Percentiles rank a stretch among this genome's conserved stretches.
Evolutionary conservation across 2,888 invertebrate genomes (phyloP).

Genomic region (Zaprionus lineosus): DNA sequence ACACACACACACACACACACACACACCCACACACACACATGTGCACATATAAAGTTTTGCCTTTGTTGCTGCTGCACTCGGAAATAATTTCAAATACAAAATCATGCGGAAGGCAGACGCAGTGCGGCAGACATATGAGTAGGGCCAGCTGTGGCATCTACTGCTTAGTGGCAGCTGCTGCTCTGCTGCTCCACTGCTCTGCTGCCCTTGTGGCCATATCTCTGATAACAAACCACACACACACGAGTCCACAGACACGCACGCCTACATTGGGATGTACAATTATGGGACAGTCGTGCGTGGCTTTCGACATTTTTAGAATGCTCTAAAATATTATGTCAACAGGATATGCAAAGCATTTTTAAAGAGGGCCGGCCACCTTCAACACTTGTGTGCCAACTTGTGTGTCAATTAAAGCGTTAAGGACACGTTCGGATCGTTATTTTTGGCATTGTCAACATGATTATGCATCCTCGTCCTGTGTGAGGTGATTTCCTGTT

Average conservation of each 20-base stretch:
- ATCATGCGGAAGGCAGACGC: conserved; percentile 73
- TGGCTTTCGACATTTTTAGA: conserved; percentile 40
- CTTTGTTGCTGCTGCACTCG: conserved; percentile 43
- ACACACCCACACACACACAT: not conserved
- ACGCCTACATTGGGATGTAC: conserved; percentile 7
- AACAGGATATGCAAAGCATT: conserved; percentile 45
- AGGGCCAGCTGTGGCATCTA: conserved; percentile 25
- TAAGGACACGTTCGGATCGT: conserved; percentile 57
- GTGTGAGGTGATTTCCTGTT: conserved; percentile 52
- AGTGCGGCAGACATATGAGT: conserved; percentile 57
- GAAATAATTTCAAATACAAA: conserved; percentile 75
- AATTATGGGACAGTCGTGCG: conserved; percentile 39
- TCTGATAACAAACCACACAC: conserved; percentile 6
- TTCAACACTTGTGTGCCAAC: no score
- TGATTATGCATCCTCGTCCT: conserved; percentile 5
- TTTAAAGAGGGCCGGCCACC: conserved; percentile 4
- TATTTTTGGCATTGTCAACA: conserved; percentile 47
- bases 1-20: not conserved
- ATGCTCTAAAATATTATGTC: conserved; percentile 43
- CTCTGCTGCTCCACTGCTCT: conserved; percentile 27
- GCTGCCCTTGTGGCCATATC: conserved; percentile 34
- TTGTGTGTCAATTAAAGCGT: conserved; percentile 61
- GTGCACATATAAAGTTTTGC: not conserved
- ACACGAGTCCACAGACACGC: conserved; percentile 3
- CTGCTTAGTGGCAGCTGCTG: conserved; percentile 17